A percentile compares a stretch with the other conserved stretches of the same genome.
Conservation (phyloP, 2,113 vertebrate species). For the Seriola dumerili region DNA sequence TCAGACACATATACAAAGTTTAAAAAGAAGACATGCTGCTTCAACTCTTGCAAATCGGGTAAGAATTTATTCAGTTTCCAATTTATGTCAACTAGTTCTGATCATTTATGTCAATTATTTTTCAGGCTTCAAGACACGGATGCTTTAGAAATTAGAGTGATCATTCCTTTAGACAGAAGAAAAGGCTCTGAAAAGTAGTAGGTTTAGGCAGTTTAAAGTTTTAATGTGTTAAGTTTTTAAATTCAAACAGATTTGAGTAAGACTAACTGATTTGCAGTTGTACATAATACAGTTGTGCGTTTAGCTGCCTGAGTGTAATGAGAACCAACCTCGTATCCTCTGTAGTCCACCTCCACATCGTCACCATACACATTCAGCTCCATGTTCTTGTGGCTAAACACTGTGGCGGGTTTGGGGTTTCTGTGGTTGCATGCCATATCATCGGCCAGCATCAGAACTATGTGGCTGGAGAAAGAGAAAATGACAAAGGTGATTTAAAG, state of each 20-base stretch:
- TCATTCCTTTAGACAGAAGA: neutral
- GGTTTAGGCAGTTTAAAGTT: too few species aligned
- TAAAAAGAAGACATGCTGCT: too few species aligned
- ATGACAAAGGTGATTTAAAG: neutral
- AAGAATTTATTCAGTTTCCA: neutral
- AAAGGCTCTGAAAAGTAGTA: neutral
- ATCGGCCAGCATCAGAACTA: slow-evolving; percentile 98
- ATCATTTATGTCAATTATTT: neutral
- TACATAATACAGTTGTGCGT: neutral
- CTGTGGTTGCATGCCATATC: slow-evolving; percentile 99
- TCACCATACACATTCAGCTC: slow-evolving; percentile 98
- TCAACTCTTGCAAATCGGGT: too few species aligned
- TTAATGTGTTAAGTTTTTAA: too few species aligned
- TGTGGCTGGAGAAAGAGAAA: slow-evolving; percentile 87
- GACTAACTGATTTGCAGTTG: neutral
- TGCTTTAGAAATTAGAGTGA: neutral
- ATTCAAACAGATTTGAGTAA: too few species aligned
- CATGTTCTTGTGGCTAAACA: slow-evolving; percentile 99
- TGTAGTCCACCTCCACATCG: slow-evolving; percentile 98
- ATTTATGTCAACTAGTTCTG: neutral
- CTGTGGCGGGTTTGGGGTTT: slow-evolving; percentile 97
- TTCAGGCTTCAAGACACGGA: neutral
- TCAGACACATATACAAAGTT: too few species aligned
- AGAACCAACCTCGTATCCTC: slow-evolving; percentile 93
- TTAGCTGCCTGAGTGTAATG: neutral